Evolutionary conservation across 2,113 vertebrate genomes (phyloP).

Genomic region (Pteruthius melanotis): DNA sequence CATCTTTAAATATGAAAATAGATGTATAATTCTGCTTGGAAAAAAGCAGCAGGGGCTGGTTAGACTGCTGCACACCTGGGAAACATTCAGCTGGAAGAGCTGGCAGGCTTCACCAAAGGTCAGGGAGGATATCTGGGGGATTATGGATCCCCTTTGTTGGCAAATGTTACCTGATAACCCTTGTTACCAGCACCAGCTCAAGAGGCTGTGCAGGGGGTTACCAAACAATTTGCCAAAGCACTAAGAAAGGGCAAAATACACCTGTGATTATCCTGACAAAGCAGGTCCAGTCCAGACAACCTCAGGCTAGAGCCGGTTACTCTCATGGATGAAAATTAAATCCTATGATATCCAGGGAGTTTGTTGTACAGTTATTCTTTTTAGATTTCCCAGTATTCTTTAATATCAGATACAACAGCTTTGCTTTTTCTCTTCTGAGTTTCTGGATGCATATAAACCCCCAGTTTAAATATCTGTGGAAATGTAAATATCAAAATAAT

Average conservation of each 20-base stretch:
- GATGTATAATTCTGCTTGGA: neutral
- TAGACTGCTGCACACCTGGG: neutral
- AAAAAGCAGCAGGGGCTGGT: neutral
- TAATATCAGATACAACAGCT: neutral
- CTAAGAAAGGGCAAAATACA: neutral
- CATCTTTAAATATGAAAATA: neutral
- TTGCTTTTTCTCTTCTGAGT: neutral
- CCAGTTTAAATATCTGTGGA: neutral
- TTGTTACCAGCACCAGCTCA: neutral
- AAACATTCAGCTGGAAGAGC: neutral
- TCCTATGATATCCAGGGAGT: neutral
- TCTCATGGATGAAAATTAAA: accelerated
- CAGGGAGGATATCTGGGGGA: neutral
- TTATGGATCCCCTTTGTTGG: neutral
- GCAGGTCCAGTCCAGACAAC: neutral
- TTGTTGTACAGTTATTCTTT: neutral
- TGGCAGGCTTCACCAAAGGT: neutral
- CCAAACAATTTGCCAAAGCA: neutral
- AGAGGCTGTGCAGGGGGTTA: neutral
- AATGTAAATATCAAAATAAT: neutral
- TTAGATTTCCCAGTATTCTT: neutral
- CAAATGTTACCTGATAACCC: neutral
- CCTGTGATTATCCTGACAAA: neutral
- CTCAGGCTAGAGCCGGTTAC: neutral
- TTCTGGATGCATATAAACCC: neutral